phyloP scores from a whole-genome alignment of 2,888 invertebrate species.

The Hermaeophaga mercurialis region DNA sequence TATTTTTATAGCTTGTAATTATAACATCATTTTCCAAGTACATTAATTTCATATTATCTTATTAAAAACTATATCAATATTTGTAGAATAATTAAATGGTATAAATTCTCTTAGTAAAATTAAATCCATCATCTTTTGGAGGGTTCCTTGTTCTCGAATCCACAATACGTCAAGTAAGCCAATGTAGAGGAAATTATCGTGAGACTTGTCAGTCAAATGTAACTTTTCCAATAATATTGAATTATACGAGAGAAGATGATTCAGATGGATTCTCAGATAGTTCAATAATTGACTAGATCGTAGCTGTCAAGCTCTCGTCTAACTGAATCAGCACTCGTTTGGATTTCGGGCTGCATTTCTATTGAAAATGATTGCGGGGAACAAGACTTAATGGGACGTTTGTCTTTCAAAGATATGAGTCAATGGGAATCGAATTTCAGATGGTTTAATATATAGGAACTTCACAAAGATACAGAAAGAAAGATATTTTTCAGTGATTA shows the following conservation, averaged over 20 bases:
- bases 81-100: no score
- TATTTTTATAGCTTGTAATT: no score
- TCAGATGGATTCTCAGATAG: constrained; percentile 31
- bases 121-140: no score
- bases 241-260: constrained; percentile 31
- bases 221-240: constrained; percentile 33
- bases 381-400: constrained; percentile 2
- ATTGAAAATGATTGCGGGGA: constrained; percentile 10
- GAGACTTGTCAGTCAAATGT: constrained; percentile 32
- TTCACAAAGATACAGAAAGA: no score
- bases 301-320: constrained; percentile 37
- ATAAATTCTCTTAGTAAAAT: no score
- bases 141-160: no score
- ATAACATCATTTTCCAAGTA: no score
- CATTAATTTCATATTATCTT: no score
- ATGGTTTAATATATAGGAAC: no score
- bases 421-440: background rate
- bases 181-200: constrained; percentile 20
- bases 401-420: constrained; percentile 6
- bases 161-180: background rate
- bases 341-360: constrained; percentile 29
- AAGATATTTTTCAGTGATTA: no score
- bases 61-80: no score
- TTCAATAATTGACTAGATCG: constrained; percentile 38
- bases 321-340: constrained; percentile 34